Evolutionary conservation across 2,113 vertebrate genomes (phyloP), one percentile per base, ranked within the genome.

Genomic region (Coptodon bakossiorum): DNA sequence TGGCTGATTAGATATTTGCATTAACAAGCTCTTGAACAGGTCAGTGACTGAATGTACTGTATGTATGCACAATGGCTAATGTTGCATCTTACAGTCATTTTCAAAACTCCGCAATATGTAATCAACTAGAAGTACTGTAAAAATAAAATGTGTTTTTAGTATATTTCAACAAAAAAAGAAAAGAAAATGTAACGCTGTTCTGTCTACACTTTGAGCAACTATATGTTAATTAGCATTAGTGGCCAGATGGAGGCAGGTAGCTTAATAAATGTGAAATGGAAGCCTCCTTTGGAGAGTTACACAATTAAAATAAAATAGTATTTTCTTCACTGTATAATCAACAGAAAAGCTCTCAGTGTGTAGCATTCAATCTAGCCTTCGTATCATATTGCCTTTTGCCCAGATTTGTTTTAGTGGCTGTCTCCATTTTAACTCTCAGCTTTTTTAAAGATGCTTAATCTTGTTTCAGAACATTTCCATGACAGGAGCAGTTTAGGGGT

Each of bases 391-490:
- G 29, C 56, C 52, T 81, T 89, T 91, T 84, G 66, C 88, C 84
- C 9, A n/a, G n/a, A 57, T 27, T 82, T 53, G 73, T 83, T 92
- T 71, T 85, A 87, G 68, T 7, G 68, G 14, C 38, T 80, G 27
- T 87, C 71, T 83, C 76, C 61, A 81, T 91, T 92, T 90, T 36
- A 71, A 61, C 50, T 79, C 59, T 88, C 93, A 76, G 36, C 22
- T 40, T 83, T 83, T 61, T 68, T 81, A 45, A 92, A 88, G 73
- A 63, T 40, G n/a, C 54, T 83, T 92, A 91, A 94, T 94, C 90
- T 87, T 88, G 80, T 94, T 95, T 86, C 17, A 48, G 84, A 85
- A 81, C 81, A 92, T 91, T 92, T 95, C 84, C 80, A 88, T 87
- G 88, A 92, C 88, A 91, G 91, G 86, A 88, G 86, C 88, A 85